Conservation (phyloP, 2,888 invertebrate species). For the Tolmerus cingulatus region DNA sequence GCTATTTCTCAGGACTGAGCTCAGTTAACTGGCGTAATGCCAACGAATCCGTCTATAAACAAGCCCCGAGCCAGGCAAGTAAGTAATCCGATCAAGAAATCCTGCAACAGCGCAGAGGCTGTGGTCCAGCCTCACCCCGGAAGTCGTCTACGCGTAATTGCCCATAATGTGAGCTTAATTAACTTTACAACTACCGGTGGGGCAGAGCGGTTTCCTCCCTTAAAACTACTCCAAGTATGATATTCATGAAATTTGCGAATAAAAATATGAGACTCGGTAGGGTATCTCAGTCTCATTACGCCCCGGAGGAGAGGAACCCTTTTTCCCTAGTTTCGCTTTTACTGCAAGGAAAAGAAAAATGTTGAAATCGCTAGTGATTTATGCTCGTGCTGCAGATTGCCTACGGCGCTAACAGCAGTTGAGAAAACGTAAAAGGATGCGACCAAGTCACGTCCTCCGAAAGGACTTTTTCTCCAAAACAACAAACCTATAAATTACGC, state of each 20-base stretch:
- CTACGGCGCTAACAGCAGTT: conserved; percentile 18
- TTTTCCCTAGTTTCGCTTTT: neutral
- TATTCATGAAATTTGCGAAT: neutral
- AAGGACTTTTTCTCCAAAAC: neutral
- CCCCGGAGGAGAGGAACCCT: neutral
- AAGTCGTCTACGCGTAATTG: conserved; percentile 18
- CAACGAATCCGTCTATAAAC: conserved; percentile 16
- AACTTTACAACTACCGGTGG: conserved; percentile 11
- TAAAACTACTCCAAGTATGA: neutral
- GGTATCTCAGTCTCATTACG: neutral
- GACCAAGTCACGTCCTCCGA: neutral
- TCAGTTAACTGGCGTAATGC: conserved; percentile 18
- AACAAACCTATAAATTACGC: conserved; percentile 16
- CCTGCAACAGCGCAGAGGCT: neutral
- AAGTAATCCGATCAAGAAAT: conserved; percentile 19
- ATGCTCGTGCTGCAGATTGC: conserved; percentile 23
- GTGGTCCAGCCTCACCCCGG: neutral
- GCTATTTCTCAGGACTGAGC: neutral
- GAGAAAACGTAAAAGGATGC: neutral
- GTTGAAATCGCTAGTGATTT: neutral
- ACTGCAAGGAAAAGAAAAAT: neutral
- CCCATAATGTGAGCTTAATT: conserved; percentile 22
- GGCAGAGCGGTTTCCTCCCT: neutral
- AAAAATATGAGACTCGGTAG: neutral
- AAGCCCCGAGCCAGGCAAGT: neutral